Evolutionary conservation across 2,113 vertebrate species (phyloP), one percentile per base, ranked within the genome.

Genomic region (Callospermophilus lateralis): DNA sequence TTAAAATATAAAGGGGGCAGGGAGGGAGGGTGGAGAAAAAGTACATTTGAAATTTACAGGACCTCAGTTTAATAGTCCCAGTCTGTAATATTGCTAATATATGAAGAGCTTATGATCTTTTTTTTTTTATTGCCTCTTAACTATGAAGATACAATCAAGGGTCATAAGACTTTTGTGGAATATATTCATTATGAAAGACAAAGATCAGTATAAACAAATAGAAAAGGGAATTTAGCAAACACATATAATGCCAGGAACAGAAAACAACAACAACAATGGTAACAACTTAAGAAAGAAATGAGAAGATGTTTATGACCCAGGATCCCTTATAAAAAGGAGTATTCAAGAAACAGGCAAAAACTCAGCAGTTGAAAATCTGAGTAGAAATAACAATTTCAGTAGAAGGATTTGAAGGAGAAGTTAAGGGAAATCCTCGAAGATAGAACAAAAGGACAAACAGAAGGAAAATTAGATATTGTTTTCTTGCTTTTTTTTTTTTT

Each of bases 191-290:
- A 58, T 67, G 32, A 84, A 87, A 87, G 81, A 77, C 61, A 83
- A 87, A 93, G 68, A 53, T 93, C 74, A 78, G 63, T 86, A 90
- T 68, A 90, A 90, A 65, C 30, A 78, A 79, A 83, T 15, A n/a
- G n/a, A 28, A 76, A 68, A 76, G 81, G 5, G n/a, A n/a, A 53
- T 19, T 73, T 90, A 78, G 22, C 90, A 93, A 72, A 78, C 63
- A 95, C 8, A 20, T 28, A 84, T 42, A 48, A 84, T 77, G 58
- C 24, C 28, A 58, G 16, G n/a, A 48, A 89, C n/a, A 67, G 53
- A 92, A 84, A 67, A 79, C 68, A 37, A 55, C 30, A 37, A 28
- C 8, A 58, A 61, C 1, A 48, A 48, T 51, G 12, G 12, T 51
- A 51, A 13, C 2, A n/a, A 34, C 37, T 28, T 83, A 63, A 78